Percentiles rank a stretch among this genome's conserved stretches.
phyloP scores from a whole-genome alignment of 92 coral and sea anemone genomes.

The Palythoa grandis region DNA sequence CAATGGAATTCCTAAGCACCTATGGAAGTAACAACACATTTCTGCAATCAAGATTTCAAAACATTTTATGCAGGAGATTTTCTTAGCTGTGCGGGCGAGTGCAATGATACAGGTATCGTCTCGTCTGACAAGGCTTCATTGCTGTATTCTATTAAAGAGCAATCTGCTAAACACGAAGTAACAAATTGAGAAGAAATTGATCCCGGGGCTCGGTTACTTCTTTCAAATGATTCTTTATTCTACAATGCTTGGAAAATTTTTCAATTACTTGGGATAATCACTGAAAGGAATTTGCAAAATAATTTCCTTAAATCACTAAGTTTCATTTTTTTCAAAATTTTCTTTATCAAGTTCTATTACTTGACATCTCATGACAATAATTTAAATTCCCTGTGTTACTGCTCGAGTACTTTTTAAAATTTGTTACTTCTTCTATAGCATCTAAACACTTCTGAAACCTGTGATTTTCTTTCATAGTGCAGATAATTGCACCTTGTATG shows the following conservation, averaged over 20 bases:
- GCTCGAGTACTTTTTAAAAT: constrained; percentile 15
- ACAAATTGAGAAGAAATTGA: constrained; percentile 26
- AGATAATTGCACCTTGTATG: constrained; percentile 21
- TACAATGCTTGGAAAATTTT: constrained; percentile 4
- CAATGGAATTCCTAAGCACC: neutral
- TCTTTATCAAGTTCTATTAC: constrained; percentile 19
- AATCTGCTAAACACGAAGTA: constrained; percentile 15
- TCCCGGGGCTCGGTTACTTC: constrained; percentile 36
- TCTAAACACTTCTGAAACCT: constrained; percentile 3
- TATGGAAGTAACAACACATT: constrained; percentile 15
- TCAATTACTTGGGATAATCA: constrained; percentile 18
- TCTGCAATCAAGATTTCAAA: neutral
- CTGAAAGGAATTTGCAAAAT: neutral
- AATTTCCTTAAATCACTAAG: constrained; percentile 13
- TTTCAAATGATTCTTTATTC: constrained; percentile 18
- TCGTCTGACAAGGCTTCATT: constrained; percentile 13
- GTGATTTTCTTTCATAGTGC: constrained; percentile 12
- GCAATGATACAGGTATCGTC: constrained; percentile 29
- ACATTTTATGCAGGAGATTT: neutral
- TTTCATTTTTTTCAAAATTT: neutral
- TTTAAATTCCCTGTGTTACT: neutral
- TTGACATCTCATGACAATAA: constrained; percentile 8
- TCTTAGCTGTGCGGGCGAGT: constrained; percentile 22
- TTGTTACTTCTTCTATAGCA: neutral
- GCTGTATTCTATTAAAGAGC: neutral